phyloP scores from a whole-genome alignment of 64 coral and sea anemone genomes.

The Dendronephthya gigantea region DNA sequence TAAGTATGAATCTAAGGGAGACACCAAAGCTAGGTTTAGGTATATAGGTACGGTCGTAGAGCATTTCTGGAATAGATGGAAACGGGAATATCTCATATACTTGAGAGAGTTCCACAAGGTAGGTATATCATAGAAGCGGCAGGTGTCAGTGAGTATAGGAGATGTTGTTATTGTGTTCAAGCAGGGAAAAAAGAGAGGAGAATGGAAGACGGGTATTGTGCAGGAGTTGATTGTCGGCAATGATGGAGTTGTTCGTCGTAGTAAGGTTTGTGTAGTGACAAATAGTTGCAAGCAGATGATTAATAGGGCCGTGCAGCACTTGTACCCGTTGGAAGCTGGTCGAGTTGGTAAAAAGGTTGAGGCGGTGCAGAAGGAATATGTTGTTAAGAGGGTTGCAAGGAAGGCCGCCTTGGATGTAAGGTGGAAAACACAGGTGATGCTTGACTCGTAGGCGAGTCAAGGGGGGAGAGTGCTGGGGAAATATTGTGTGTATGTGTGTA shows the following conservation, averaged over 20 bases:
- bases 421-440: too few relatives aligned
- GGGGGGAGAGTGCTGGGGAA: too few relatives aligned
- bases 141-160: not conserved
- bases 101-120: constrained; percentile 33
- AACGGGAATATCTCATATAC: constrained; percentile 29
- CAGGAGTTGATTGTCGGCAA: constrained; percentile 24
- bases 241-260: too few relatives aligned
- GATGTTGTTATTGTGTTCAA: constrained; percentile 38
- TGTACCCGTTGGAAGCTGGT: too few relatives aligned
- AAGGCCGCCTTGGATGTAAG: too few relatives aligned
- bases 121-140: not conserved
- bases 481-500: too few relatives aligned
- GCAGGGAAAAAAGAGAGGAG: constrained; percentile 10
- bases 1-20: not conserved
- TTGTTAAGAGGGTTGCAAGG: constrained; percentile 6
- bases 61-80: too few relatives aligned
- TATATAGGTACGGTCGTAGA: constrained; percentile 11
- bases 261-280: too few relatives aligned
- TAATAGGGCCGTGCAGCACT: too few relatives aligned
- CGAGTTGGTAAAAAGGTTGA: not conserved
- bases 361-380: not conserved
- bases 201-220: constrained; percentile 46
- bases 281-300: too few relatives aligned
- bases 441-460: too few relatives aligned
- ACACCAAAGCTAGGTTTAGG: not conserved